Percentiles rank a stretch among this genome's conserved stretches.
Conservation (phyloP, 2,113 vertebrate genomes). For the Halichoerus grypus region DNA sequence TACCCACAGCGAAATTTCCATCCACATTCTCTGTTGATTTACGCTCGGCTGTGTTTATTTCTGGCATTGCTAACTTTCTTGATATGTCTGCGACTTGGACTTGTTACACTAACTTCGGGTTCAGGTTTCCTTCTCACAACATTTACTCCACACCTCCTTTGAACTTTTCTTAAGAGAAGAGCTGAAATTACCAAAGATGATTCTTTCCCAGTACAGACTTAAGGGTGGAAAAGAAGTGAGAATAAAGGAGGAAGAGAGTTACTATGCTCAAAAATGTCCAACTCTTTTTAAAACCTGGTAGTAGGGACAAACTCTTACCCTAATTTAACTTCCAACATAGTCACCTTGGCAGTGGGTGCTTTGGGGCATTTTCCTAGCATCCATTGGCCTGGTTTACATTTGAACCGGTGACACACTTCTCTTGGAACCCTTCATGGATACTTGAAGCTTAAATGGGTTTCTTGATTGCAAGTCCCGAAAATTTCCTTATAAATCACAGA, state of each 20-base stretch:
- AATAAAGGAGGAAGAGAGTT: neutral
- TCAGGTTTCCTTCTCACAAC: constrained; percentile 45
- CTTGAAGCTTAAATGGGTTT: neutral
- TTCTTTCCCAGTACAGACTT: neutral
- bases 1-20: neutral
- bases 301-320: neutral
- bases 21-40: neutral
- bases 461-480: neutral
- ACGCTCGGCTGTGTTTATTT: constrained; percentile 13
- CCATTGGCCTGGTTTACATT: neutral
- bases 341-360: neutral
- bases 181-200: neutral
- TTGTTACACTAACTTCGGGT: neutral
- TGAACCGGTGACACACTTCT: neutral
- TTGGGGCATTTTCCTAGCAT: too few species aligned
- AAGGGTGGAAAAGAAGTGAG: neutral
- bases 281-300: neutral
- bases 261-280: neutral
- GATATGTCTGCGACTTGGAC: neutral
- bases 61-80: neutral
- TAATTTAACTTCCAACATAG: neutral
- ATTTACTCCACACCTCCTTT: constrained; percentile 35
- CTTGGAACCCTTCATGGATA: neutral
- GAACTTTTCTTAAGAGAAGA: constrained; percentile 25
- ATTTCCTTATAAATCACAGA: neutral